Evolutionary conservation across 2,113 vertebrate genomes (phyloP), one percentile per base, ranked within the genome.

Genomic region (Elgaria multicarinata): DNA sequence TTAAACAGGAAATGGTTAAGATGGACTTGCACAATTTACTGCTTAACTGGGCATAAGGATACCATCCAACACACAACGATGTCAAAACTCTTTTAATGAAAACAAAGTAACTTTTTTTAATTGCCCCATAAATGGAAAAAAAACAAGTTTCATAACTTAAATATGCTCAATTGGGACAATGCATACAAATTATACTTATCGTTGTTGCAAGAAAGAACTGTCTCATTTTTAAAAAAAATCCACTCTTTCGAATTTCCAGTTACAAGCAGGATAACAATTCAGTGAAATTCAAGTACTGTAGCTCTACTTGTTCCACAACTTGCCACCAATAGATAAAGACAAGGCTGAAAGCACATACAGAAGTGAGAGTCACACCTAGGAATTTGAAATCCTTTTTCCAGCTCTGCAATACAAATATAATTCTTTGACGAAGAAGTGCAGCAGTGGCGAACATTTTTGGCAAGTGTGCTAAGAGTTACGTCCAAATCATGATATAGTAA

Each of bases 1-100:
- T 95, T 66, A 86, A 93, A 91, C 72, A 89, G 90, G 90, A 95
- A 96, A 89, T 55, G 80, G 1, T 81, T 36, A 7, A 24, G 89
- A 62, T 89, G 33, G 22, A 91, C 92, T 90, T 39, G 58, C 44
- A 90, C 36, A 67, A 87, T 92, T 94, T 93, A 93, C 42, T 87
- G 69, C 72, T 93, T 85, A 89, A 88, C 36, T 6, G 85, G 67
- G 28, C 66, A 71, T 89, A 90, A 88, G 69, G 36, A 90, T 24
- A 77, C 50, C 78, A 85, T 36, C 22, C 26, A 53, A 72, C n/a
- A 26, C 10, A 39, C 0, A 0, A 72, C 14, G 6, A 42, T 24
- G 66, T 6, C 8, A 39, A 20, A 4, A 72, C 28, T 36, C 20
- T 79, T 67, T 78, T 83, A 44, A 42, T 8, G 39, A 90, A 88